phyloP scores from a whole-genome alignment of 2,888 invertebrate species.

The Tolmerus cingulatus region DNA sequence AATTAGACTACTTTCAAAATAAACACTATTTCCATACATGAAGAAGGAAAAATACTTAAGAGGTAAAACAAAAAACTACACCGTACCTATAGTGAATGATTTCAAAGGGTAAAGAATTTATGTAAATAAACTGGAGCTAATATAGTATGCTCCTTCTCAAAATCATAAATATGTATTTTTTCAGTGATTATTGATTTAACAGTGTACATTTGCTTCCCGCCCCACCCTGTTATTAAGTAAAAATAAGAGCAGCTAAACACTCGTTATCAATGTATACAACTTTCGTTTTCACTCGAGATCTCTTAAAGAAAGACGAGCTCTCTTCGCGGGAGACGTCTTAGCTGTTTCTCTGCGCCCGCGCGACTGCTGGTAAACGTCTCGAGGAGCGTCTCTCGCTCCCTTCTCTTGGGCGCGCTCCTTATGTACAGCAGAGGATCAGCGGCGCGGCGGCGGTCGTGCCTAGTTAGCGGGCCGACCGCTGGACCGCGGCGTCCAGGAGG shows the following conservation, averaged over 20 bases:
- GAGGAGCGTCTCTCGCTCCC: neutral
- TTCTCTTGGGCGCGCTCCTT: neutral
- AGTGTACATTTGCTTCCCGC: conserved; percentile 27
- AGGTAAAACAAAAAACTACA: too few species aligned
- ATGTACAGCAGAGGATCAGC: neutral
- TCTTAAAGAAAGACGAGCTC: neutral
- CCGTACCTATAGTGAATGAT: too few species aligned
- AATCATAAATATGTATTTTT: too few species aligned
- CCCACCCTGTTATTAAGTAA: neutral
- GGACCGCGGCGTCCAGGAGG: neutral
- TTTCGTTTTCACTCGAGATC: conserved; percentile 29
- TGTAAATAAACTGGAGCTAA: too few species aligned
- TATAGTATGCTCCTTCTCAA: too few species aligned
- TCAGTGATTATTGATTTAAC: neutral
- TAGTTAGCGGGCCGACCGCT: neutral
- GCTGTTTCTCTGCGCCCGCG: neutral
- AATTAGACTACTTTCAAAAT: too few species aligned
- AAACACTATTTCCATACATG: too few species aligned
- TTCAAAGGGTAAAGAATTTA: too few species aligned
- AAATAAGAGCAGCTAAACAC: neutral
- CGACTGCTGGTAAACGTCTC: neutral
- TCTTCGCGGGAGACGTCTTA: neutral
- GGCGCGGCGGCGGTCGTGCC: neutral
- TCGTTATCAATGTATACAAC: conserved; percentile 14
- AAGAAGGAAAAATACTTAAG: too few species aligned